Evolutionary conservation across 1,140 invertebrate species (phyloP).

Genomic region (Hylaeus anthracinus): DNA sequence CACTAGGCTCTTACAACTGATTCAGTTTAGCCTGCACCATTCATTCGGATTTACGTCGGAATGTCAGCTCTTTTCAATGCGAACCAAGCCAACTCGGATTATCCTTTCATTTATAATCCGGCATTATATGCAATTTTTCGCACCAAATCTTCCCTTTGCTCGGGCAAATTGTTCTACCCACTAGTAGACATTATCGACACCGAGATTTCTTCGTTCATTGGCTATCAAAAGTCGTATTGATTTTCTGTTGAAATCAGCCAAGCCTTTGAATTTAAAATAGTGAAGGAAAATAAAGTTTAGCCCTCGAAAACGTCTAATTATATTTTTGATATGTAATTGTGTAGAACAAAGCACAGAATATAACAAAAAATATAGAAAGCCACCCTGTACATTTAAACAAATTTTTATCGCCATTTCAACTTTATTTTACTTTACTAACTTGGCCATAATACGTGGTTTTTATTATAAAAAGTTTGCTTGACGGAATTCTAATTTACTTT

Average conservation of each 20-base stretch:
- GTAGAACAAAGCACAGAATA: too few species aligned
- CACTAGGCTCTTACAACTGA: neutral
- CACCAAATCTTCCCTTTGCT: neutral
- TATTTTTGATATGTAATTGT: too few species aligned
- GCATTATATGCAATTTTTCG: constrained; percentile 27
- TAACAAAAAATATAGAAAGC: too few species aligned
- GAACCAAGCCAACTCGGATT: constrained; percentile 24
- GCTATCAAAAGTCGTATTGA: neutral
- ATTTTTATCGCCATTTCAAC: too few species aligned
- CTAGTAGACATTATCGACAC: neutral
- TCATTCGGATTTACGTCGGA: constrained; percentile 29
- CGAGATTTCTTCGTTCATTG: neutral
- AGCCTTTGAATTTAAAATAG: neutral
- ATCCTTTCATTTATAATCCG: constrained; percentile 21
- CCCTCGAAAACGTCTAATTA: too few species aligned
- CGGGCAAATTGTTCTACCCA: neutral
- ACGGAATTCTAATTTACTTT: too few species aligned
- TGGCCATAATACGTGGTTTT: too few species aligned
- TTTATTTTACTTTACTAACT: too few species aligned
- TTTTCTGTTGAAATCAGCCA: neutral
- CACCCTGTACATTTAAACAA: too few species aligned
- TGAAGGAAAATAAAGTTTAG: too few species aligned
- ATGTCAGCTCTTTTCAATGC: constrained; percentile 13
- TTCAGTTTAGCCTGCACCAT: constrained; percentile 29
- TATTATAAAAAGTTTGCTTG: too few species aligned